Conservation (phyloP, 2,888 invertebrate species). For the Meloe dianella region DNA sequence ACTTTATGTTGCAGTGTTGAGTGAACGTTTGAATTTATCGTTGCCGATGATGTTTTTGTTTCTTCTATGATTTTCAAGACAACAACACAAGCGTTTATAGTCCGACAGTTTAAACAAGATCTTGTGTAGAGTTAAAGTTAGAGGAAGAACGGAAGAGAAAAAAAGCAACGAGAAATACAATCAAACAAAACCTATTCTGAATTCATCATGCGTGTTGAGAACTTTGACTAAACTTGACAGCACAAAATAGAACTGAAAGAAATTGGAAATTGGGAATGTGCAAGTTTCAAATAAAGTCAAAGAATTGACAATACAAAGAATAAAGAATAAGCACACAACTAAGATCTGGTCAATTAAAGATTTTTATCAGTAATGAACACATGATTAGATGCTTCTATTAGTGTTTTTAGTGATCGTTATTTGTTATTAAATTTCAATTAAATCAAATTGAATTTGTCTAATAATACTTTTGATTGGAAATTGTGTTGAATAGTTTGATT, state of each 20-base stretch:
- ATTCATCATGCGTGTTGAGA: constrained; percentile 44
- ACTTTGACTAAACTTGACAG: constrained; percentile 46
- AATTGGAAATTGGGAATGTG: constrained; percentile 43
- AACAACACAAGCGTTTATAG: constrained; percentile 23
- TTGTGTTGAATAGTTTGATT: neutral
- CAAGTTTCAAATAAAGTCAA: constrained; percentile 40
- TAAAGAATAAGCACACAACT: constrained; percentile 37
- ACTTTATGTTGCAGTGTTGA: neutral
- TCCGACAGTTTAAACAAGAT: constrained; percentile 10
- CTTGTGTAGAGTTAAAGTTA: neutral
- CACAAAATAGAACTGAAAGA: constrained; percentile 43
- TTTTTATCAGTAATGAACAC: too few species aligned
- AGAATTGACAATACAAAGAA: constrained; percentile 34
- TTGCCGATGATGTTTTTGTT: too few species aligned
- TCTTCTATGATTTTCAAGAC: neutral
- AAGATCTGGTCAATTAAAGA: constrained; percentile 38
- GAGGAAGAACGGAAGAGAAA: neutral
- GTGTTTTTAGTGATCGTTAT: too few species aligned
- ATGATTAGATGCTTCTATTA: too few species aligned
- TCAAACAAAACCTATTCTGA: constrained; percentile 42
- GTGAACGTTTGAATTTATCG: too few species aligned
- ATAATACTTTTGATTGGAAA: neutral
- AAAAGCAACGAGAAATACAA: constrained; percentile 22
- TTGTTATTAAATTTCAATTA: constrained; percentile 9
- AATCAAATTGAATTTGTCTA: constrained; percentile 21